A percentile compares a stretch with the other conserved stretches of the same genome.
phyloP scores from a whole-genome alignment of 2,113 vertebrate species.

The Carettochelys insculpta region DNA sequence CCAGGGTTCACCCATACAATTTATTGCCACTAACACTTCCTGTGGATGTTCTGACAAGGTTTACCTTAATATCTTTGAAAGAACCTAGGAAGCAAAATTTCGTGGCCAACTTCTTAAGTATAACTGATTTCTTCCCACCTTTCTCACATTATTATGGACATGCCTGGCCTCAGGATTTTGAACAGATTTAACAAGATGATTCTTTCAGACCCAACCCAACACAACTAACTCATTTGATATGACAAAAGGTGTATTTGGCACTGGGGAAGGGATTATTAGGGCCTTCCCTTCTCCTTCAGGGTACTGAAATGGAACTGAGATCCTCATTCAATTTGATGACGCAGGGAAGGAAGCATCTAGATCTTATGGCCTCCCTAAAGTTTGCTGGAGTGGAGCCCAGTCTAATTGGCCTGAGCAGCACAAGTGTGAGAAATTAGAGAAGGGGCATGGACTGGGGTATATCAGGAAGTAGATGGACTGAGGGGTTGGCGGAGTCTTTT shows the following conservation, averaged over 20 bases:
- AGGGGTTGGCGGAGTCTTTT: neutral
- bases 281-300: neutral
- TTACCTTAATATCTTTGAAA: neutral
- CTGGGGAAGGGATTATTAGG: neutral
- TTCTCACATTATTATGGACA: neutral
- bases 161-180: neutral
- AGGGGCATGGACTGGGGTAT: neutral
- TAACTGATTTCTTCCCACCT: neutral
- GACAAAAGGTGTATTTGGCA: neutral
- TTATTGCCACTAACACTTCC: neutral
- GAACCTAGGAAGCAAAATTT: rapidly evolving
- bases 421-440: neutral
- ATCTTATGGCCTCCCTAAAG: neutral
- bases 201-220: neutral
- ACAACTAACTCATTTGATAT: neutral
- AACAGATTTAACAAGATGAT: neutral
- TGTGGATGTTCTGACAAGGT: neutral
- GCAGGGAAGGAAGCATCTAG: neutral
- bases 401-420: neutral
- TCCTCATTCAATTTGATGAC: rapidly evolving
- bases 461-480: neutral
- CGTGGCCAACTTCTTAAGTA: neutral
- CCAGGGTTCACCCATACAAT: neutral
- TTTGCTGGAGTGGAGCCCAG: neutral
- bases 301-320: rapidly evolving